Percentiles rank a stretch among this genome's conserved stretches.
These are phyloP conservation scores for Siniperca knerii DNA, from an alignment of 2,113 vertebrate species.

Conservation along the genomic window DNA sequence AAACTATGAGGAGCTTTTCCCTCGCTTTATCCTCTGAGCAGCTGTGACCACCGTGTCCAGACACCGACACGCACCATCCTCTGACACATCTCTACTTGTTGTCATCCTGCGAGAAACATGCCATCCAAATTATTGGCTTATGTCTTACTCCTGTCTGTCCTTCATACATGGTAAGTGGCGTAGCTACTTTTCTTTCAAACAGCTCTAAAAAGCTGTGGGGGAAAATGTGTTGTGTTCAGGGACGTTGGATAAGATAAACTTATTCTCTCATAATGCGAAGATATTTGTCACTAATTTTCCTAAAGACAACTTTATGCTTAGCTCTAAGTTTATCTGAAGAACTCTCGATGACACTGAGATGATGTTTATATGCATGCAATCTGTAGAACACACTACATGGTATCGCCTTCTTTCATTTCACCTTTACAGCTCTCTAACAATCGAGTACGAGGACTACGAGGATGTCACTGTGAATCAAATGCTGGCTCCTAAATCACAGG, in stretches of 20 bases:
- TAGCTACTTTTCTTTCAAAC: neutral
- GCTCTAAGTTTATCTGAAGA: slow-evolving; percentile 9
- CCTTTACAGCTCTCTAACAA: slow-evolving; percentile 84
- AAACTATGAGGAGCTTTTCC: slow-evolving; percentile 62
- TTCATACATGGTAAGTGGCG: slow-evolving; percentile 89
- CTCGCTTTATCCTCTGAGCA: slow-evolving; percentile 31
- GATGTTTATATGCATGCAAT: neutral
- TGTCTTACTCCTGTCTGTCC: slow-evolving; percentile 88
- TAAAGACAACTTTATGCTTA: slow-evolving; percentile 26
- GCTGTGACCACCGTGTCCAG: slow-evolving; percentile 51
- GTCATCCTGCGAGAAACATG: slow-evolving; percentile 85
- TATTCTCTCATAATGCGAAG: neutral
- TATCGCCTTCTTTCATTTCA: slow-evolving; percentile 10
- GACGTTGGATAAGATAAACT: neutral
- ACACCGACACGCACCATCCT: slow-evolving; percentile 50
- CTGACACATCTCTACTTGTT: slow-evolving; percentile 63
- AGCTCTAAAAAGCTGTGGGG: no score
- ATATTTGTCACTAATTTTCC: neutral
- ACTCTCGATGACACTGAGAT: neutral
- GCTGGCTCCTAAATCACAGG: slow-evolving; percentile 91
- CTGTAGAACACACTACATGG: neutral
- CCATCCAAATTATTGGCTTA: slow-evolving; percentile 83
- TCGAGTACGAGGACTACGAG: slow-evolving; percentile 92
- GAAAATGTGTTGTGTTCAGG: neutral
- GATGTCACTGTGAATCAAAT: slow-evolving; percentile 91